Evolutionary conservation across 2,113 vertebrate species (phyloP).

Genomic region (Panurus biarmicus): DNA sequence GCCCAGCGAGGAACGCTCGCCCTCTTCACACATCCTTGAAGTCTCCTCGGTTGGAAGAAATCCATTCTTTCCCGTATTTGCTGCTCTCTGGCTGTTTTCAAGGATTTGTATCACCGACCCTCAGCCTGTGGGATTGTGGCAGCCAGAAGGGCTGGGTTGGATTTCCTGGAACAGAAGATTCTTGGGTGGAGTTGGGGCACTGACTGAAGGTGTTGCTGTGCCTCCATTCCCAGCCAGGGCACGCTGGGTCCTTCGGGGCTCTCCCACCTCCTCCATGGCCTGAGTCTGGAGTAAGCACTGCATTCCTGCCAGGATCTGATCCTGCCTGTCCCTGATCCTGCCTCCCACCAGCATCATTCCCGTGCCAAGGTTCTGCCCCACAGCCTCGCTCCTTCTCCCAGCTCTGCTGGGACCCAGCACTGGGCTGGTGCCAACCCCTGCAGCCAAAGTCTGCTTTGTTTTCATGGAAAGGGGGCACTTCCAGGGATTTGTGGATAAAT

Average conservation of each 20-base stretch:
- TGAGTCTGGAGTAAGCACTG: fast-evolving
- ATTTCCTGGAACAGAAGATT: background rate
- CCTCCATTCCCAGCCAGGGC: background rate
- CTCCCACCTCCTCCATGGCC: fast-evolving
- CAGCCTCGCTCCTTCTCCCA: background rate
- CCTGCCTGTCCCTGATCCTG: background rate
- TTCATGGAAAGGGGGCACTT: background rate
- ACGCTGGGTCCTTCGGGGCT: fast-evolving
- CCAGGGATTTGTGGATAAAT: background rate
- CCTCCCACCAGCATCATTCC: fast-evolving
- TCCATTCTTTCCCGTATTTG: background rate
- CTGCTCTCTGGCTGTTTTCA: background rate
- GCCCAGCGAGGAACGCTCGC: background rate
- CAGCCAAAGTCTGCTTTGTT: background rate
- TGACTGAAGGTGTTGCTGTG: background rate
- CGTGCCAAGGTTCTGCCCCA: background rate
- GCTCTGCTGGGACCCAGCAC: background rate
- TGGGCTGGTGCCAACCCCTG: fast-evolving
- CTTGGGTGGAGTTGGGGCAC: fast-evolving
- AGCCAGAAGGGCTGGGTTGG: background rate
- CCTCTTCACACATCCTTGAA: background rate
- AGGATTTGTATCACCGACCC: background rate
- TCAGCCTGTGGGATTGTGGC: background rate
- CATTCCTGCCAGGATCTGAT: background rate
- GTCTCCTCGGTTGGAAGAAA: background rate